phyloP scores from a whole-genome alignment of 2,888 invertebrate genomes.

The Linnaemya tessellans region DNA sequence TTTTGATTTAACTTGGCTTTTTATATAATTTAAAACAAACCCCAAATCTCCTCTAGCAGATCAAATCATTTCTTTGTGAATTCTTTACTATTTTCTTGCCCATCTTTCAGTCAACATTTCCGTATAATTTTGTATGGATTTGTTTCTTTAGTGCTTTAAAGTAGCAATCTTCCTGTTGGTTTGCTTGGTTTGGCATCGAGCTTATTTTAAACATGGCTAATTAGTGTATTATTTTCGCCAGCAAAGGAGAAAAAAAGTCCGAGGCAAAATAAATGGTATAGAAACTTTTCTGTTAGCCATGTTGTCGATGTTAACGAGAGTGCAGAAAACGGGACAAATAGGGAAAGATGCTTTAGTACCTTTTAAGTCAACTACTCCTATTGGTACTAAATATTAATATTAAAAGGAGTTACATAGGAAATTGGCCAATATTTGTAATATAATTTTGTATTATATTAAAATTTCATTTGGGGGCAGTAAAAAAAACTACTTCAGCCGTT shows the following conservation, averaged over 20 bases:
- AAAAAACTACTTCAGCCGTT: no score
- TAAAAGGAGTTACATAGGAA: not conserved
- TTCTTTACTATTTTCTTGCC: slow-evolving; percentile 29
- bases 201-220: slow-evolving; percentile 66
- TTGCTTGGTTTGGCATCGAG: slow-evolving; percentile 47
- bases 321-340: not conserved
- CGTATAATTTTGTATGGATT: slow-evolving; percentile 20
- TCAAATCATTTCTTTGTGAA: slow-evolving; percentile 65
- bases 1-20: slow-evolving; percentile 10
- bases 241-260: slow-evolving; percentile 25
- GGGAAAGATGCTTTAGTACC: not conserved
- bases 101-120: slow-evolving; percentile 29
- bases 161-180: slow-evolving; percentile 53
- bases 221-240: slow-evolving; percentile 61
- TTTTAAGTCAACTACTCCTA: not conserved
- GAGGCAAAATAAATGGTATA: slow-evolving; percentile 11
- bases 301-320: not conserved
- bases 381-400: not conserved
- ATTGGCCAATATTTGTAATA: no score
- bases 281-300: slow-evolving; percentile 47
- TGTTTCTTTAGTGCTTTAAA: slow-evolving; percentile 46
- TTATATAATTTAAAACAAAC: slow-evolving; percentile 20
- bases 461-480: no score
- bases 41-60: slow-evolving; percentile 10
- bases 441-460: no score